phyloP scores from a whole-genome alignment of 2,113 vertebrate species.

The Serinus canaria region DNA sequence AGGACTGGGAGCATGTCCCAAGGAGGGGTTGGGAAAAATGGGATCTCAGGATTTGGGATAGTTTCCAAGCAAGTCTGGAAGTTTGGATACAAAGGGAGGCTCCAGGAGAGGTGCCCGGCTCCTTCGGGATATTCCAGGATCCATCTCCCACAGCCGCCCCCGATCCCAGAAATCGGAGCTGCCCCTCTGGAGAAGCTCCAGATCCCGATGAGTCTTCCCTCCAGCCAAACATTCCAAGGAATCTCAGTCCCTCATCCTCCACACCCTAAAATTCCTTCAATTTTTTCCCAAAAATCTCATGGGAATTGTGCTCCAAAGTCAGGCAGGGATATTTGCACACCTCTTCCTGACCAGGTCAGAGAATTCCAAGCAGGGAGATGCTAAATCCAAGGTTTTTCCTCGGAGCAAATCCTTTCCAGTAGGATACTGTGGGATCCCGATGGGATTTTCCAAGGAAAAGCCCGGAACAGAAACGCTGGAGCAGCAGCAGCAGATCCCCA shows the following conservation, averaged over 20 bases:
- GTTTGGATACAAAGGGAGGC: too few relatives aligned
- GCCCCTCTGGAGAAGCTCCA: background rate
- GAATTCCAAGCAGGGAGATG: background rate
- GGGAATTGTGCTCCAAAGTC: background rate
- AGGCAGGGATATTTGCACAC: too few relatives aligned
- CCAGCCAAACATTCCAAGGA: background rate
- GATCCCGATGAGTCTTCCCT: background rate
- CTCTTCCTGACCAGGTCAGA: background rate
- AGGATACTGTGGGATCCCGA: rapidly evolving
- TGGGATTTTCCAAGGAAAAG: background rate
- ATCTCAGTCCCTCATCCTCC: background rate
- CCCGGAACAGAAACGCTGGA: rapidly evolving
- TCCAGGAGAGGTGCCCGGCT: background rate
- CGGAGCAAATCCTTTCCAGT: background rate
- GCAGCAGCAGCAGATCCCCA: background rate
- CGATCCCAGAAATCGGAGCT: rapidly evolving
- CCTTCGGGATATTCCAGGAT: background rate
- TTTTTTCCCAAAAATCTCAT: background rate
- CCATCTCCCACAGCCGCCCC: rapidly evolving
- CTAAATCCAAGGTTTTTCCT: background rate
- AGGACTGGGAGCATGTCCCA: background rate
- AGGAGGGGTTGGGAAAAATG: background rate
- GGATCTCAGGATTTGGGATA: rapidly evolving
- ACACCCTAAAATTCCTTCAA: background rate
- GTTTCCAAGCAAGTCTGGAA: background rate